Evolutionary conservation across 2,888 invertebrate genomes (phyloP).

Genomic region (Agonopterix arenella): DNA sequence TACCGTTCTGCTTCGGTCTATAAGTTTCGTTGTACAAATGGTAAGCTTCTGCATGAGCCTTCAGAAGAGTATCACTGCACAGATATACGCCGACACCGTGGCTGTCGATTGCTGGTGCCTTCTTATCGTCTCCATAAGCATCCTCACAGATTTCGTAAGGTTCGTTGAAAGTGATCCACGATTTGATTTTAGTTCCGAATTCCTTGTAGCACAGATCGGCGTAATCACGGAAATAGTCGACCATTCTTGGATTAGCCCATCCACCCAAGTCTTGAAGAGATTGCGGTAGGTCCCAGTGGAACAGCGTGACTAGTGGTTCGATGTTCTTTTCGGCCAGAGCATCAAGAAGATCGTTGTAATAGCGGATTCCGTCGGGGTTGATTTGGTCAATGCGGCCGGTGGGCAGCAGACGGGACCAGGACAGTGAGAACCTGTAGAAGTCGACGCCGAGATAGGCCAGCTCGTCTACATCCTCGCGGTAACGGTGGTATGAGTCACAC

Average conservation of each 20-base stretch:
- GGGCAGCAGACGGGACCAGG: conserved; percentile 81
- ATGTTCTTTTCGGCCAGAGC: conserved; percentile 79
- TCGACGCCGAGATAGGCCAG: conserved; percentile 70
- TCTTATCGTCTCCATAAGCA: conserved; percentile 70
- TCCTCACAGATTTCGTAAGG: conserved; percentile 74
- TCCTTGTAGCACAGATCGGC: conserved; percentile 70
- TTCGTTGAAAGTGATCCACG: conserved; percentile 85
- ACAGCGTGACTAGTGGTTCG: conserved; percentile 79
- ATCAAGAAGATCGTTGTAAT: conserved; percentile 81
- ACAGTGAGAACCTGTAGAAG: conserved; percentile 76
- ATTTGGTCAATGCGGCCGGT: conserved; percentile 73
- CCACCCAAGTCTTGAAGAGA: conserved; percentile 74
- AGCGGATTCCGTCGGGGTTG: conserved; percentile 78
- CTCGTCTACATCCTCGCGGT: conserved; percentile 76
- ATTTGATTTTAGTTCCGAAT: conserved; percentile 77
- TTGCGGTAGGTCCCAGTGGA: conserved; percentile 83
- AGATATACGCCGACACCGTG: conserved; percentile 79
- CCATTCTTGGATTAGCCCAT: conserved; percentile 71
- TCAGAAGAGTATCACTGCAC: conserved; percentile 79
- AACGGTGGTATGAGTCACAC: conserved; percentile 82
- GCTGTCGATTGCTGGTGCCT: conserved; percentile 72
- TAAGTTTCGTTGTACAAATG: conserved; percentile 79
- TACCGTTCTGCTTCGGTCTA: conserved; percentile 71
- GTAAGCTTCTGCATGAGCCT: conserved; percentile 82
- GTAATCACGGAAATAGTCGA: conserved; percentile 75